Base-by-base conservation (phyloP, 2,113 vertebrate genomes). In the Herpetotheres cachinnans region DNA sequence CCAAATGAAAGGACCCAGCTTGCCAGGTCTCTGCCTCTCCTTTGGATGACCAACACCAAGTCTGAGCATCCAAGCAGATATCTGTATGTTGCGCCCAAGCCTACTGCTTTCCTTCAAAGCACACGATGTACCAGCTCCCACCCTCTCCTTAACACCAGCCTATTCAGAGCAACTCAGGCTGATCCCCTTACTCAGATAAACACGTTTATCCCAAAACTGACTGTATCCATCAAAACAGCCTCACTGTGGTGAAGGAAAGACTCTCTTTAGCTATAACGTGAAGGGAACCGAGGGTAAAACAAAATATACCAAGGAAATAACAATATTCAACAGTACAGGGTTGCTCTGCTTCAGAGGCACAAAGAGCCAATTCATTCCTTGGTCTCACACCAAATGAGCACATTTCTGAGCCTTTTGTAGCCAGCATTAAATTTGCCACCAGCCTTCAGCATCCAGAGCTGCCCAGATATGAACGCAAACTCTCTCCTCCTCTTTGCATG, bases 131-230 rank as follows among this genome's bases (percentile, higher is more conserved):
- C 29, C 7, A 2, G 6, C 8, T 10, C 27, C 44, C 40, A 54
- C 2, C 27, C 27, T 26, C 38, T n/a, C 77, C 61, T 44, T 16
- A 44, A n/a, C 20, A 32, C 5, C 58, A 55, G 1, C 56, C 38
- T 26, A 1, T 16, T 32, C 77, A 46, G 34, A 62, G 69, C 50
- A 13, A 24, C 16, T 54, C 27, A 11, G 30, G 40, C 30, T 40
- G 58, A 17, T 59, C 15, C 11, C 69, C 6, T 6, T 6, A 9
- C 69, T 67, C 49, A 16, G 47, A 42, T 3, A 27, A 69, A 67
- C 0, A 0, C 0, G 1, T 21, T 80, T 62, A 42, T 2, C 46
- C 82, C 67, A 7, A 62, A 7, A 36, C 19, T 30, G 40, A 50
- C 10, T 32, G 10, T 4, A 16, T 13, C 52, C 55, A 36, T 77